Evolutionary conservation across 2,797 vertebrate genomes (phyloP), one percentile per base, ranked within the genome.

Genomic region (Rousettus madagascariensis): DNA sequence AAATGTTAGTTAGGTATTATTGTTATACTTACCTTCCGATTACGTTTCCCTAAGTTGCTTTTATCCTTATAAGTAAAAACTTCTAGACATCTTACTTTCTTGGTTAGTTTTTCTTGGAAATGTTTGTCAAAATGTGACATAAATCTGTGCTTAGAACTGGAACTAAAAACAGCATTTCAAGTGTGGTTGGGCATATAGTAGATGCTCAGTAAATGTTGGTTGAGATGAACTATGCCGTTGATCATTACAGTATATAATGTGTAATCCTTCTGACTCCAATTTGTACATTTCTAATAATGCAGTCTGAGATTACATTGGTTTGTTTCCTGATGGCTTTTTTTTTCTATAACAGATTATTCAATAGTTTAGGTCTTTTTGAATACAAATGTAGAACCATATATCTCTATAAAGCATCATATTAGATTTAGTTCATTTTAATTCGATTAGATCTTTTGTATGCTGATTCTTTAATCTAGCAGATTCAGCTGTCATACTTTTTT

Each of bases 371-470:
- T 92, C 30, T 72, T 71, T 78, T 84, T 85, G 10, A 85, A 46
- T 22, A 46, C n/a, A 19, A 75, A 20, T 46, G 36, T 78, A 65
- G 57, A 55, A 59, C 57, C 15, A 61, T 53, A 22, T 63, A 61
- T 63, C 46, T 59, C n/a, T 94, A 5, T 90, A 79, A 72, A 86
- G 36, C 10, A 49, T 43, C 13, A 1, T 72, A 17, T 88, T 77
- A 83, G 51, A 68, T 57, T 49, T 92, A 83, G 22, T 92, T 92
- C 20, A 87, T 84, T 78, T 17, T 83, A 92, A 69, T 95, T 84
- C 78, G 24, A 75, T 84, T 84, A 24, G 10, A 30, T 71, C 61
- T 77, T 88, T 89, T 36, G n/a, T 77, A 69, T 77, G 80, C 15
- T 38, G 72, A 78, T 91, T 66, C 33, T 91, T 95, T 66, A 28